These are phyloP conservation scores for Stylophora pistillata DNA, from an alignment of 64 coral and sea anemone genomes.

Conservation along the genomic window DNA sequence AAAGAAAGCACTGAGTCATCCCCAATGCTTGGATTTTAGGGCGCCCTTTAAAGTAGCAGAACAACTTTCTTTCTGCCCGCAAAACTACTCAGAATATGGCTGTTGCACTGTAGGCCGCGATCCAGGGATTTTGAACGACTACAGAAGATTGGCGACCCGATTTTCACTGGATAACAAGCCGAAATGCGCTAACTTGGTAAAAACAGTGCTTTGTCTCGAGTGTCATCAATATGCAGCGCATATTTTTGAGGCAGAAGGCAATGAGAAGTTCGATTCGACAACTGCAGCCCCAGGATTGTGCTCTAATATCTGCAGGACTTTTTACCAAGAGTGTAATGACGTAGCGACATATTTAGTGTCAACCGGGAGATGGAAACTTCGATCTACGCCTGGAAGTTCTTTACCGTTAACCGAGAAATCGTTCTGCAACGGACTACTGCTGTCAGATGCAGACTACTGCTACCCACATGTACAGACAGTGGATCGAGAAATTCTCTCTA, in stretches of 20 bases:
- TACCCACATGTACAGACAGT: constrained; percentile 81
- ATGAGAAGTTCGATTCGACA: constrained; percentile 29
- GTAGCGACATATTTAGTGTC: constrained; percentile 55
- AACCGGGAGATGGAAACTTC: constrained; percentile 29
- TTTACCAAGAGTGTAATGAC: constrained; percentile 33
- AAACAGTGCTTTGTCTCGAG: constrained; percentile 79
- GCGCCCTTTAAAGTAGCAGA: constrained; percentile 71
- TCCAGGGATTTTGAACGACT: constrained; percentile 28
- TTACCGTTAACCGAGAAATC: neutral
- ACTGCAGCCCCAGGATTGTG: constrained; percentile 49
- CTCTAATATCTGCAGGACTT: constrained; percentile 24
- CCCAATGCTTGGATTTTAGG: constrained; percentile 88
- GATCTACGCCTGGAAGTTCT: neutral
- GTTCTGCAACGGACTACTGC: constrained; percentile 50
- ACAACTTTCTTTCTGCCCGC: constrained; percentile 55
- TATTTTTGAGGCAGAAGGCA: constrained; percentile 70
- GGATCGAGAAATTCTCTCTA: constrained; percentile 42
- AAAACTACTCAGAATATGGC: constrained; percentile 69
- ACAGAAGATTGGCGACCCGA: constrained; percentile 8
- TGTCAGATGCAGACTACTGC: constrained; percentile 76
- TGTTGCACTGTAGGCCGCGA: constrained; percentile 66
- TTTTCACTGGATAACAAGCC: constrained; percentile 38
- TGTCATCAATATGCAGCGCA: constrained; percentile 91
- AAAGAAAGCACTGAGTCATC: constrained; percentile 48
- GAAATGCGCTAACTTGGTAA: constrained; percentile 61